Conservation (phyloP, 2,888 invertebrate species). For the Cetonia aurata region DNA sequence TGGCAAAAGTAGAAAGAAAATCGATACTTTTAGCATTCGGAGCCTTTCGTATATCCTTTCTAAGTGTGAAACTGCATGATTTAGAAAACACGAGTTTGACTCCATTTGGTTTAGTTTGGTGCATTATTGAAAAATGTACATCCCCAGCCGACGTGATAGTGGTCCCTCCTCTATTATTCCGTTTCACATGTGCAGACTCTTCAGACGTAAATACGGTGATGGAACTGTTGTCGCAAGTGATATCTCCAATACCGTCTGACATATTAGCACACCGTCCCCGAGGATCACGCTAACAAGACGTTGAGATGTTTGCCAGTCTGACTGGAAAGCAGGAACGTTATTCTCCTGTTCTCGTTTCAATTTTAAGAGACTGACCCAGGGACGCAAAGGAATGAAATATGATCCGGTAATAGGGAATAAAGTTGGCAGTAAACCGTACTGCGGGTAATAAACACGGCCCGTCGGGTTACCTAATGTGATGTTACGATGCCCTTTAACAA, state of each 20-base stretch:
- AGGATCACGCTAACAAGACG: conserved; percentile 30
- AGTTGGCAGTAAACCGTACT: conserved; percentile 58
- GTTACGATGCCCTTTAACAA: conserved; percentile 59
- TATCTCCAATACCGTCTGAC: conserved; percentile 23
- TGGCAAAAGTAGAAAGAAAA: too few relatives aligned
- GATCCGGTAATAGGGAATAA: conserved; percentile 59
- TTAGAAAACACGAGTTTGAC: too few relatives aligned
- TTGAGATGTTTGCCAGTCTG: conserved; percentile 23
- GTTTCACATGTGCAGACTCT: not conserved
- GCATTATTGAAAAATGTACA: not conserved
- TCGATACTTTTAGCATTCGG: too few relatives aligned
- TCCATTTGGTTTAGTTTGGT: too few relatives aligned
- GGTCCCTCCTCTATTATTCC: not conserved
- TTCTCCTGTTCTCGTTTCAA: conserved; percentile 23
- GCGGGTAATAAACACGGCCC: conserved; percentile 56
- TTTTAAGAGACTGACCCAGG: conserved; percentile 47
- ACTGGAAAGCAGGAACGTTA: conserved; percentile 1
- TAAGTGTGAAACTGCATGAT: too few relatives aligned
- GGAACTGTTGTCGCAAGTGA: conserved; percentile 24
- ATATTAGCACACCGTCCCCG: conserved; percentile 30
- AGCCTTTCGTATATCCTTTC: too few relatives aligned
- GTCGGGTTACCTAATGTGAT: conserved; percentile 59
- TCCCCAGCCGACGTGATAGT: too few relatives aligned
- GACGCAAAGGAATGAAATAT: conserved; percentile 53
- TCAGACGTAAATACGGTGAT: not conserved